Base-by-base conservation (phyloP, 2,797 vertebrate genomes). In the Menidia menidia region DNA sequence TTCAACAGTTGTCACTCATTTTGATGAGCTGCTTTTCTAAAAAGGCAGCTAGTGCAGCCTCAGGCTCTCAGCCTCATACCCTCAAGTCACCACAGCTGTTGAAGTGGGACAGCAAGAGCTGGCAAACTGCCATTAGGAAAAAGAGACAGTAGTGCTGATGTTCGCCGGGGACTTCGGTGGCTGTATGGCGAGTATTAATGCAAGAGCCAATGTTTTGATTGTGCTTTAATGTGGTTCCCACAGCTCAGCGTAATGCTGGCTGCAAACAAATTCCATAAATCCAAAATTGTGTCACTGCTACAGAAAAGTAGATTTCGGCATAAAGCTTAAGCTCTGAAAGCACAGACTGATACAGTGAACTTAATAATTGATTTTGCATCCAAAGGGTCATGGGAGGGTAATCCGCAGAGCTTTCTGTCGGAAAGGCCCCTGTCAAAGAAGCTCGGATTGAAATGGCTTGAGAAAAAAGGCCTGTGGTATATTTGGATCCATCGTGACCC, bases 41-140 rank as follows among this genome's bases (percentile, higher is more conserved):
- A 64, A 70, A 63, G 60, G 60, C 74, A 59, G 44, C 62, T 48
- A 18, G n/a, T 15, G 15, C 4, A 35, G 64, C 81, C 73, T 1
- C 59, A 85, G 75, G 78, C 68, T 62, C 56, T 19, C 67, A 56
- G 69, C 47, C 72, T 35, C 11, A 1, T 52, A 64, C 59, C 59
- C 52, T 58, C 45, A 80, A 60, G 43, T 64, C 66, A 56, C 60
- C 55, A 44, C 78, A 82, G 81, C 65, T 75, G 78, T 44, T 61
- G 19, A 73, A 63, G 57, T 53, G 18, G 59, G 61, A 77, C 67
- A 30, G 60, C 58, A 45, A 56, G 48, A 3, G 13, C 43, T 61
- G 64, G 33, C 71, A 41, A 59, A 53, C 25, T 19, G 42, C 66
- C 31, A 10, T 42, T 45, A 10, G 6, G 25, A 47, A 62, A 41